Evolutionary conservation across 2,888 invertebrate species (phyloP).

Genomic region (Bedellia somnulentella): DNA sequence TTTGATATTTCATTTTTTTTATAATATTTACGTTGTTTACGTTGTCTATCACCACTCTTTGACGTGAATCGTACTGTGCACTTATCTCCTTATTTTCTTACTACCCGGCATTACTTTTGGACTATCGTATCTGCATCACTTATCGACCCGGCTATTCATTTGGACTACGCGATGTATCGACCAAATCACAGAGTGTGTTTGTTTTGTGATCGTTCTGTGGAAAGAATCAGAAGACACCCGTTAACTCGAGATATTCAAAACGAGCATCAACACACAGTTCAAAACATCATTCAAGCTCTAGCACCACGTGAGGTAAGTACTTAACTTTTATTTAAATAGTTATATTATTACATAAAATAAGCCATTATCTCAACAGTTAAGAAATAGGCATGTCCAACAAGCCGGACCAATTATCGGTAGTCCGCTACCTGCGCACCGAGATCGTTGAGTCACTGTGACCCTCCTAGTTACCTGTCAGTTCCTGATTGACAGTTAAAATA

Average conservation of each 20-base stretch:
- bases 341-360: conserved; percentile 6
- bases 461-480: conserved; percentile 4
- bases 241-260: conserved; percentile 6
- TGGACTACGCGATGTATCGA: conserved; percentile 6
- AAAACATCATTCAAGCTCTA: conserved; percentile 6
- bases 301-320: conserved; percentile 6
- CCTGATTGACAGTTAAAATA: conserved; percentile 3
- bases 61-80: no score
- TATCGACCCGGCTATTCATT: conserved; percentile 6
- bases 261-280: conserved; percentile 6
- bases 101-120: no score
- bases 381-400: conserved; percentile 4
- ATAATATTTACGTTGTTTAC: no score
- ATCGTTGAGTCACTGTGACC: conserved; percentile 4
- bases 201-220: conserved; percentile 6
- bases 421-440: conserved; percentile 4
- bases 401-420: conserved; percentile 3
- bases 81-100: no score
- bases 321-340: conserved; percentile 5
- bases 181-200: conserved; percentile 7
- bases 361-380: conserved; percentile 6
- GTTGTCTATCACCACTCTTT: no score
- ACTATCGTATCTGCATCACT: no score
- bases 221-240: conserved; percentile 5
- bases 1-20: no score